phyloP scores from a whole-genome alignment of 2,113 vertebrate species.

The Sigmodon hispidus region DNA sequence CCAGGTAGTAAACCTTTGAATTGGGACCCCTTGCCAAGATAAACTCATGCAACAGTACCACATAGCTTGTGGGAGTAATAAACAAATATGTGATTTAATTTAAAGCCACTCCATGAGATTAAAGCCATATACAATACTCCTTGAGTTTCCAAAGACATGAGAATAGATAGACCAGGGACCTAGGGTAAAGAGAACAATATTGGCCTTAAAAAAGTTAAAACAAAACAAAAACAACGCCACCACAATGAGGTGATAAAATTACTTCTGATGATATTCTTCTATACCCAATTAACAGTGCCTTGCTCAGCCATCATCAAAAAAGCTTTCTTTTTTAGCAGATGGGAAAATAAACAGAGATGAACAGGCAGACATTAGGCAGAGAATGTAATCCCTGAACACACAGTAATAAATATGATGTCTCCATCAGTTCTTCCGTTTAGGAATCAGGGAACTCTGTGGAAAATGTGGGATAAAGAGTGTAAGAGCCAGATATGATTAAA shows the following conservation, averaged over 20 bases:
- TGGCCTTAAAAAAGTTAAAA: not conserved
- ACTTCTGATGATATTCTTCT: not conserved
- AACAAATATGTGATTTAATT: not conserved
- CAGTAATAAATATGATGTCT: not conserved
- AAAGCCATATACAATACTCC: not conserved
- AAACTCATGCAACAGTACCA: not conserved
- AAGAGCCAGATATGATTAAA: not conserved
- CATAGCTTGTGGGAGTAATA: not conserved
- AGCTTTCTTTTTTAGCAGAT: not conserved
- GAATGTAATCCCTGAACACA: not conserved
- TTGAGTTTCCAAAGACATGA: not conserved
- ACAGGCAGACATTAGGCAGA: not conserved
- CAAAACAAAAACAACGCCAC: not conserved
- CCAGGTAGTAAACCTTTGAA: not conserved
- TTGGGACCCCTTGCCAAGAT: not conserved
- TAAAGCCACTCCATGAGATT: not conserved
- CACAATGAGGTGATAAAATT: not conserved
- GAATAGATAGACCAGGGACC: not conserved
- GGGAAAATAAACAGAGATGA: not conserved
- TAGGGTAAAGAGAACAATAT: not conserved
- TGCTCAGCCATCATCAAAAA: not conserved
- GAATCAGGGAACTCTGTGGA: not conserved
- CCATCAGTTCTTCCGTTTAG: no score
- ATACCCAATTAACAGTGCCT: not conserved
- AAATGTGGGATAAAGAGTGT: not conserved